Evolutionary conservation across 2,888 invertebrate species (phyloP), one percentile per base, ranked within the genome.

Genomic region (Tenodera sinensis): DNA sequence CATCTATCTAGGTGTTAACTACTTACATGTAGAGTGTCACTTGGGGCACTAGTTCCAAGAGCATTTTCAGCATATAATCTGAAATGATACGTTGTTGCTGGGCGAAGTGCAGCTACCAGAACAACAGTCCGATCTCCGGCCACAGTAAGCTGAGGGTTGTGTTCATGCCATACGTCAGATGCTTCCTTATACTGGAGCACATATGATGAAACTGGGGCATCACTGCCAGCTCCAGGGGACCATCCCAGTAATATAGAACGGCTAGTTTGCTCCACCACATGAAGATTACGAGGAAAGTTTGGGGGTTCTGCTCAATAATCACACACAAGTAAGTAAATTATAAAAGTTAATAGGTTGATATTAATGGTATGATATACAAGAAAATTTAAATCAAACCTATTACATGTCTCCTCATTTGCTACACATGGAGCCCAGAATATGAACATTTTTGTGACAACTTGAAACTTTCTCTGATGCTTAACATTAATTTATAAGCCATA

Each of bases 31-130:
- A 95, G 93, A 91, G 94, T 94, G 92, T 95, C 94, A 91, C 95
- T 95, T 7, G 95, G 94, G 15, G 94, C 94, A 92, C 96, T 95
- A 87, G 94, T 94, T 28, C 96, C 96, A 90, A 96, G 93, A 92
- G 95, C 94, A 93, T 96, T 96, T 92, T 95, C 94, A 54, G 95
- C 95, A 92, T 94, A 94, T 42, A 96, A 93, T 47, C 95, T 93
- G 91, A 96, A 94, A 92, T 95, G 94, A 93, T 96, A 96, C 88
- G 94, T 93, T 89, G 95, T 95, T 15, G 95, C 94, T 42, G 96
- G 96, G 89, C 94, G 94, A 84, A 96, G 93, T 42, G 94, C 93
- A 8, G 93, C 93, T 54, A 96, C 92, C 91, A 94, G 94, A 7
- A 94, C 94, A 9, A 94, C 93, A 86, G 94, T 94, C 91, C 94